Evolutionary conservation across 2,797 vertebrate species (phyloP).

Genomic region (Pampus argenteus): DNA sequence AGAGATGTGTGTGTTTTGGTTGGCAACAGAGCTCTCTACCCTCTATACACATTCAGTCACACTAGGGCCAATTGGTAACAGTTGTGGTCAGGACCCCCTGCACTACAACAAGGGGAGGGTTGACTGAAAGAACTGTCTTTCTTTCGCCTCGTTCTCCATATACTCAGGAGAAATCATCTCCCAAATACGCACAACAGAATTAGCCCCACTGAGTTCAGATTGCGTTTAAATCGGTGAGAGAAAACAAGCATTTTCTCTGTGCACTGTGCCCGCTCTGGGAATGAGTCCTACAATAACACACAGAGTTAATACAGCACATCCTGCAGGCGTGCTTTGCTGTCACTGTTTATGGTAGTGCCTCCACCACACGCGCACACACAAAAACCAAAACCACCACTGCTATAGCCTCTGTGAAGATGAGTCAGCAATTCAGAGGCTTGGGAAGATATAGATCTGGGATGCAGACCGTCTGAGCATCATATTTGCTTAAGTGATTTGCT

Average conservation of each 20-base stretch:
- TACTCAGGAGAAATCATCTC: conserved; percentile 90
- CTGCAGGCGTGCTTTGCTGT: conserved; percentile 61
- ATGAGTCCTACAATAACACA: conserved; percentile 79
- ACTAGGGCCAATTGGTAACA: conserved; percentile 87
- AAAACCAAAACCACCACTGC: conserved; percentile 29
- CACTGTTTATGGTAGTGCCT: conserved; percentile 62
- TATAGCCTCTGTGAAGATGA: conserved; percentile 33
- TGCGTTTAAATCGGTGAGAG: conserved; percentile 83
- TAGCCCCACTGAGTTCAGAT: conserved; percentile 82
- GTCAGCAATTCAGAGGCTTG: conserved; percentile 40
- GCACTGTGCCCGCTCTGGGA: conserved; percentile 73
- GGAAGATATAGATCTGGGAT: conserved; percentile 31
- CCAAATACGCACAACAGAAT: conserved; percentile 90
- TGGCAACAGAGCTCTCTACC: conserved; percentile 83
- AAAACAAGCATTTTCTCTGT: conserved; percentile 82
- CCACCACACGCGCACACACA: conserved; percentile 36
- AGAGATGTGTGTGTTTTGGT: conserved; percentile 89
- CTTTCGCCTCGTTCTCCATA: conserved; percentile 47
- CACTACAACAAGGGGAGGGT: conserved; percentile 44
- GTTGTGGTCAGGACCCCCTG: conserved; percentile 64
- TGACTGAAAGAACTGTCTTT: conserved; percentile 33
- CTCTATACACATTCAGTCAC: conserved; percentile 75
- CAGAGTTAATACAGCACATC: conserved; percentile 72
- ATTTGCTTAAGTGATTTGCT: conserved; percentile 33
- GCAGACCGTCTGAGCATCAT: conserved; percentile 3